Base-by-base conservation (phyloP, 2,113 vertebrate genomes). In the Mionectes macconnelli region DNA sequence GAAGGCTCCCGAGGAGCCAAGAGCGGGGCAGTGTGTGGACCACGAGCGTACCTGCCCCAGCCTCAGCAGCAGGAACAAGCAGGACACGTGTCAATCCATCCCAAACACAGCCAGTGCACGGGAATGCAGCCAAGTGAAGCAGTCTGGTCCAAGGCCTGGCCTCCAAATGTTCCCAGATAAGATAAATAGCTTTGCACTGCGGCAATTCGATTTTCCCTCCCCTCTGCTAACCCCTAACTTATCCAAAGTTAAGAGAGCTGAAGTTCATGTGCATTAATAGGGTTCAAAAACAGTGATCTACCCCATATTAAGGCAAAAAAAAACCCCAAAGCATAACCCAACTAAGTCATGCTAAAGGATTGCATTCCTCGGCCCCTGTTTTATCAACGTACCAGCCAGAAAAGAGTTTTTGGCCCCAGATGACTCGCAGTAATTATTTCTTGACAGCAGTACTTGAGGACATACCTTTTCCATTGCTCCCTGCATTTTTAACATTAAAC, bases 11-110 rank as follows among this genome's bases (percentile, higher is more conserved):
- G 2, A 2, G 23, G 13, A 47, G 42, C 23, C 20, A 4, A 31
- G 35, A 44, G 35, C 24, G 18, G 45, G 35, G 44, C 55, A 37
- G n/a, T 1, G 10, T 2, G 1, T 0, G 11, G 23, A 33, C 62
- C 68, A 10, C 0, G 7, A 33, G 35, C 0, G 0, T 5, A 8
- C 28, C 40, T 14, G 11, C 27, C 31, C 30, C 30, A 11, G 53
- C 20, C 52, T 35, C 8, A 0, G 64, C 8, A 5, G 50, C 68
- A 73, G 75, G n/a, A 78, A 4, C 21, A 5, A 33, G 68, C 23
- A 55, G 55, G 24, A 25, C 6, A 12, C 1, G 0, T 14, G 40
- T 80, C 39, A 14, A 2, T 19, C 57, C 50, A 31, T 21, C 72
- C 35, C 76, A 74, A 35, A 68, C 0, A 0, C 20, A 16, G 74